phyloP scores from a whole-genome alignment of 2,113 vertebrate species.

The Lycaon pictus region DNA sequence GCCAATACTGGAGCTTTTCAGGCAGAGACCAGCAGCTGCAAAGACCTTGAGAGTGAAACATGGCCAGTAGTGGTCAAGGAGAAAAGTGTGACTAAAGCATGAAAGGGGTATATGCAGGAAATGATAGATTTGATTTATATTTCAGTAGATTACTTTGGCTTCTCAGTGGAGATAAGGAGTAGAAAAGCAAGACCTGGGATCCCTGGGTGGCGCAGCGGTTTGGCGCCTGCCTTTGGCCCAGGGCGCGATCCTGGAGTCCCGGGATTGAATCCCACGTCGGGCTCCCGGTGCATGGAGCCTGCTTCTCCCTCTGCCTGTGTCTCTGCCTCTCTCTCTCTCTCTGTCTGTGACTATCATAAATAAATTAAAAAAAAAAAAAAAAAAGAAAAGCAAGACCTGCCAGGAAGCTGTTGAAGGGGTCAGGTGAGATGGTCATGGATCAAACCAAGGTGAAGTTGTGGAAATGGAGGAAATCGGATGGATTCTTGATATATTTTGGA shows the following conservation, averaged over 20 bases:
- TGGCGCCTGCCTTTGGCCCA: too few species aligned
- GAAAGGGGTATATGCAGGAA: not conserved
- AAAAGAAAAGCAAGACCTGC: not conserved
- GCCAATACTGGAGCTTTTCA: not conserved
- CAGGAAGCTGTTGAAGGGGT: not conserved
- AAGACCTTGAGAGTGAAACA: not conserved
- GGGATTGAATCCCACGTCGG: too few species aligned
- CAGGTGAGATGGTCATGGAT: not conserved
- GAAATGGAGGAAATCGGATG: not conserved
- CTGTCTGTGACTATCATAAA: too few species aligned
- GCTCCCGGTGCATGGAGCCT: too few species aligned
- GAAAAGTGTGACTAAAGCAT: not conserved
- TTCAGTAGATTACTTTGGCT: not conserved
- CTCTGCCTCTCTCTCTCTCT: too few species aligned
- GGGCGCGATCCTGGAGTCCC: too few species aligned
- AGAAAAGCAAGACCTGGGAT: not conserved
- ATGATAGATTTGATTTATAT: not conserved
- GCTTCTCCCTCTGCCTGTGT: too few species aligned
- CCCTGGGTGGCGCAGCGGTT: too few species aligned
- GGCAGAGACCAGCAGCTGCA: not conserved
- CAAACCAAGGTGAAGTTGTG: not conserved
- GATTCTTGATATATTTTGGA: slow-evolving; percentile 8
- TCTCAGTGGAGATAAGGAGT: not conserved
- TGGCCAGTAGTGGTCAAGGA: not conserved
- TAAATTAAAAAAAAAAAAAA: too few species aligned